A percentile compares a stretch with the other conserved stretches of the same genome.
Conservation (phyloP, 2,113 vertebrate genomes). For the Hemibagrus wyckioides region DNA sequence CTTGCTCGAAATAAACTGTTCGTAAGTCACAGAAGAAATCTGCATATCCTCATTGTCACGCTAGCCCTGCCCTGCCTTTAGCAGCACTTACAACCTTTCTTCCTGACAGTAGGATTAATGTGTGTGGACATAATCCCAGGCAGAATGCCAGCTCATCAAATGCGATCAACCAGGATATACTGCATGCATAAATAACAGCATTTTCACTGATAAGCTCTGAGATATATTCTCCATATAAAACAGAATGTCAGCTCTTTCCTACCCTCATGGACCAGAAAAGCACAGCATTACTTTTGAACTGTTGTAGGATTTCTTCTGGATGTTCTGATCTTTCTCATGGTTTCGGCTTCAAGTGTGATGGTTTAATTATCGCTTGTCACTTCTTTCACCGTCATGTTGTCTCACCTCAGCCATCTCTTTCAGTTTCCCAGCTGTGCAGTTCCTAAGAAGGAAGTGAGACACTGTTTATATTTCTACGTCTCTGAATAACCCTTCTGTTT, state of each 20-base stretch:
- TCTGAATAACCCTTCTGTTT: background rate
- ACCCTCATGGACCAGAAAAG: background rate
- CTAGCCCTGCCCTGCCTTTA: background rate
- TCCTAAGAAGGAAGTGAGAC: background rate
- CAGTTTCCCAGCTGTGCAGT: slow-evolving; percentile 16
- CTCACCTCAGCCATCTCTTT: slow-evolving; percentile 1
- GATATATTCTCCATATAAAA: slow-evolving; percentile 22
- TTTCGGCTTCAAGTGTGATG: slow-evolving; percentile 36
- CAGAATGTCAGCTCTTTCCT: slow-evolving; percentile 15
- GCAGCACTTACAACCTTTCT: slow-evolving; percentile 32
- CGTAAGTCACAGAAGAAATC: slow-evolving; percentile 32
- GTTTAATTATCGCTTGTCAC: slow-evolving; percentile 50
- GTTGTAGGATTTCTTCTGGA: slow-evolving; percentile 16
- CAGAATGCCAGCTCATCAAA: slow-evolving; percentile 43
- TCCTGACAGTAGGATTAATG: slow-evolving; percentile 39
- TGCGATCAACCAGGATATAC: slow-evolving; percentile 44
- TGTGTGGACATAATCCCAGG: slow-evolving; percentile 34
- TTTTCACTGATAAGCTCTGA: slow-evolving; percentile 23
- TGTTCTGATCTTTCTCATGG: slow-evolving; percentile 5
- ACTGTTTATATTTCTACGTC: background rate
- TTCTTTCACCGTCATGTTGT: background rate
- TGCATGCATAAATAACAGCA: slow-evolving; percentile 47
- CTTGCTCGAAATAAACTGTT: slow-evolving; percentile 40
- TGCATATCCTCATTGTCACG: slow-evolving; percentile 29
- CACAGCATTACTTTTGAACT: background rate